A percentile compares a stretch with the other conserved stretches of the same genome.
Conservation (phyloP, 1,140 invertebrate species). For the Drosophila melanica region DNA sequence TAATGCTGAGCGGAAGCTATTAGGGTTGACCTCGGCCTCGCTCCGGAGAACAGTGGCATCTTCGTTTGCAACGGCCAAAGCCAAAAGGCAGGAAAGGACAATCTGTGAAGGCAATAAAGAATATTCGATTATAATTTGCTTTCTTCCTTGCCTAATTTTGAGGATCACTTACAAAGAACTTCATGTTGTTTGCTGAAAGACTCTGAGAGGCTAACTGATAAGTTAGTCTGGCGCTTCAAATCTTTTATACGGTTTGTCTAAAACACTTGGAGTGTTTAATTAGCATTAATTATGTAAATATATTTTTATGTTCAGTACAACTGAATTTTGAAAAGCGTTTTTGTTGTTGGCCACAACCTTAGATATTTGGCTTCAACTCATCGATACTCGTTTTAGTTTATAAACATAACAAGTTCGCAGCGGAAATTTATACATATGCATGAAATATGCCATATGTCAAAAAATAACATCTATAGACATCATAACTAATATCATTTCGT, state of each 20-base stretch:
- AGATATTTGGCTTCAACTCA: constrained; percentile 4
- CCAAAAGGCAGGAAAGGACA: constrained; percentile 71
- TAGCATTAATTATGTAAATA: constrained; percentile 63
- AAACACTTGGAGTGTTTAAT: constrained; percentile 27
- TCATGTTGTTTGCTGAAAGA: constrained; percentile 73
- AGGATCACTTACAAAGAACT: constrained; percentile 70
- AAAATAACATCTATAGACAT: constrained; percentile 5
- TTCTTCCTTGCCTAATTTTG: background rate
- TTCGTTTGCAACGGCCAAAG: constrained; percentile 61
- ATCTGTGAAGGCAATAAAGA: constrained; percentile 31
- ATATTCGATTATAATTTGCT: background rate
- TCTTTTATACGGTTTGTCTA: constrained; percentile 58
- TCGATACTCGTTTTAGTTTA: constrained; percentile 28
- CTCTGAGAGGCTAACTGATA: constrained; percentile 67
- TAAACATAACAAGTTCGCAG: constrained; percentile 43
- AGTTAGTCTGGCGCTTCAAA: constrained; percentile 4
- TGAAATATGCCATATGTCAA: constrained; percentile 19
- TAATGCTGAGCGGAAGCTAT: constrained; percentile 85
- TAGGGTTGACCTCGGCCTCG: constrained; percentile 47
- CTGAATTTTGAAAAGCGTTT: constrained; percentile 26
- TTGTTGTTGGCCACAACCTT: background rate
- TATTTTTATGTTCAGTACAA: constrained; percentile 32
- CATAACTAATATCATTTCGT: constrained; percentile 17
- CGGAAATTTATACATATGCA: constrained; percentile 35
- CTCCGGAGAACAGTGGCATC: constrained; percentile 43